Evolutionary conservation across 2,888 invertebrate genomes (phyloP), one percentile per base, ranked within the genome.

Genomic region (Gortyna flavago): DNA sequence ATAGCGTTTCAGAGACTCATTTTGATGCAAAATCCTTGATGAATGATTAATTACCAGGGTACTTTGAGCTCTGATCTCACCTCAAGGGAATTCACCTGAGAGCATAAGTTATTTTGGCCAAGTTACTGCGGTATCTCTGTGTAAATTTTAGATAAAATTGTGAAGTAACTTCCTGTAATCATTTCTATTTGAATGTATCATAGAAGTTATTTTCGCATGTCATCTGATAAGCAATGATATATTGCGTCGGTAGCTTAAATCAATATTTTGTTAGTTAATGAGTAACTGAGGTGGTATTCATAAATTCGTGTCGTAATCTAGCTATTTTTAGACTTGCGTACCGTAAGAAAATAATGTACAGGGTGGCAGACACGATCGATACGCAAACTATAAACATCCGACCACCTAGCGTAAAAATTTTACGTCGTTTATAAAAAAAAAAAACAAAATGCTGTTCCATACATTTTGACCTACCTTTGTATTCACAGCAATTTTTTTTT

Each of bases 81-180:
- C 41, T 25, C 29, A 62, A 64, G 48, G 59, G 61, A 75, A 59
- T 51, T 29, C 35, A 75, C 41, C 35, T 73, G 9, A n/a, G n/a
- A 73, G 83, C 57, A 73, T 57, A 78, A 71, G 5, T 68, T 78
- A 35, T n/a, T 66, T 32, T 78, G 67, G 78, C 8, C 18, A 44
- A 0, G n/a, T 77, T 73, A 21, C 29, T 44, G 57, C 2, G 48
- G 62, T 75, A 88, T 85, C 80, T 77, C 29, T 81, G 81, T 77
- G 83, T 83, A 81, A 81, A 84, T 84, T 86, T 83, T 44, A 81
- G 86, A 88, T 86, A 85, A 83, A 83, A 86, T 79, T 73, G 51
- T 67, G n/a, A 35, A 25, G n/a, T 32, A 54, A 69, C 57, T 80
- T 85, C 77, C 77, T 81, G 57, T 66, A 54, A 79, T 83, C 1